These are phyloP conservation scores for Pachyuromys duprasi DNA, from an alignment of 2,797 vertebrate genomes.

Conservation along the genomic window DNA sequence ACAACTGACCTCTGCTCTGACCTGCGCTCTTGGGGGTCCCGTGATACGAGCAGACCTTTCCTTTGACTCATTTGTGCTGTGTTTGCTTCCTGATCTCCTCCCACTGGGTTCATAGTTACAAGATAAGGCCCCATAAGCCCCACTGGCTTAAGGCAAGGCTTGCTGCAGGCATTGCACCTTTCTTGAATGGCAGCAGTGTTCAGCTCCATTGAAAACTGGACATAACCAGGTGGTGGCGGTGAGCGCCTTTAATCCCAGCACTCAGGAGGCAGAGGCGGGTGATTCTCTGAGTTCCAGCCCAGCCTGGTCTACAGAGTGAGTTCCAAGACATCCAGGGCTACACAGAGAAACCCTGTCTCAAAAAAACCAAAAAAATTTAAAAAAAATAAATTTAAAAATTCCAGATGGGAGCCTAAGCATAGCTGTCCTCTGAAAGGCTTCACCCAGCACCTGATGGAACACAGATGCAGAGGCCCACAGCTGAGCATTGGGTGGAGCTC, in stretches of 20 bases:
- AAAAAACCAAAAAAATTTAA: not conserved
- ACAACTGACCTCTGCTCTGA: not conserved
- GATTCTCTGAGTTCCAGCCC: not conserved
- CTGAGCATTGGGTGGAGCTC: too few relatives aligned
- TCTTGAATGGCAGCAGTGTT: not conserved
- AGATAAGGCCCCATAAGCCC: not conserved
- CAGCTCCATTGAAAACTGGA: not conserved
- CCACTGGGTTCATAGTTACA: not conserved
- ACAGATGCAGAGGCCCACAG: too few relatives aligned
- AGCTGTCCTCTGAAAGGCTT: too few relatives aligned
- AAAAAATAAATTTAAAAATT: too few relatives aligned
- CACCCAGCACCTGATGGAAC: too few relatives aligned
- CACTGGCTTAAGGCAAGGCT: not conserved
- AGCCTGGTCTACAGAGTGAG: not conserved
- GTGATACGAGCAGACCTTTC: not conserved
- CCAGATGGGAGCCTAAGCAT: too few relatives aligned
- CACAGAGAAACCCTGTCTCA: not conserved
- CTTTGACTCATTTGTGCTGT: slow-evolving; percentile 17
- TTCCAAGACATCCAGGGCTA: not conserved
- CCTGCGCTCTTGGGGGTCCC: not conserved
- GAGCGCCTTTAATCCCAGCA: not conserved
- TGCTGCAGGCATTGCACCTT: not conserved
- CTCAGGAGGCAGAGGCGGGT: not conserved
- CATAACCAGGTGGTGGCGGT: not conserved
- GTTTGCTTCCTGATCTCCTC: slow-evolving; percentile 45